Conservation (phyloP, 2,888 invertebrate genomes). For the Spatulosminthurus flaviceps region DNA sequence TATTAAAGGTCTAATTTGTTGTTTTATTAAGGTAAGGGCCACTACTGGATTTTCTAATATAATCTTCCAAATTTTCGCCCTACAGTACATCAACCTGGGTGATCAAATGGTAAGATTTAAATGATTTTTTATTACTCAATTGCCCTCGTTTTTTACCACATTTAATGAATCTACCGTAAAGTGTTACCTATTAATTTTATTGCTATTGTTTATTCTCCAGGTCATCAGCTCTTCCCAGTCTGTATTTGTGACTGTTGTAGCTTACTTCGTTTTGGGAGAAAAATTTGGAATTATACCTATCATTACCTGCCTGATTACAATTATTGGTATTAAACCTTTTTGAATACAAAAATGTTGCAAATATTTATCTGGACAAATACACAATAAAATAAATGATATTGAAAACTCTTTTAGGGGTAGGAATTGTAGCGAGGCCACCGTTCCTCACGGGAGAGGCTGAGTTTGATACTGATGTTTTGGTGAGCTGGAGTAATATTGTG, state of each 20-base stretch:
- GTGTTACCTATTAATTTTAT: too few relatives aligned
- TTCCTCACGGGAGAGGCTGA: conserved; percentile 33
- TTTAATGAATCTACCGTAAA: too few relatives aligned
- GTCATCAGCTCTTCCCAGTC: conserved; percentile 38
- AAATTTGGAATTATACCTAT: conserved; percentile 54
- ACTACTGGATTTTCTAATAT: conserved; percentile 51
- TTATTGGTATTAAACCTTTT: conserved; percentile 17
- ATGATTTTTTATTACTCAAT: too few relatives aligned
- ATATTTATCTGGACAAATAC: too few relatives aligned
- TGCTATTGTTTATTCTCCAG: conserved; percentile 30
- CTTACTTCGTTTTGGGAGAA: conserved; percentile 54
- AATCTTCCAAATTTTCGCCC: conserved; percentile 53
- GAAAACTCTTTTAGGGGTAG: conserved; percentile 32
- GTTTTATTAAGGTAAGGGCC: conserved; percentile 56
- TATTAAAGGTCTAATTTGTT: too few relatives aligned
- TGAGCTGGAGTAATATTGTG: neutral
- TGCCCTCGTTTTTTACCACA: too few relatives aligned
- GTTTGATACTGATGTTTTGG: conserved; percentile 36
- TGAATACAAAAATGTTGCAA: too few relatives aligned
- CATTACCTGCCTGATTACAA: conserved; percentile 8
- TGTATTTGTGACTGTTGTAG: conserved; percentile 52
- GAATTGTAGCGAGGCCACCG: conserved; percentile 35
- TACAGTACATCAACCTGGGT: conserved; percentile 54
- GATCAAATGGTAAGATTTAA: conserved; percentile 55
- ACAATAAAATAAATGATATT: too few relatives aligned